Evolutionary conservation across 2,113 vertebrate species (phyloP).

Genomic region (Antechinus stuartii): DNA sequence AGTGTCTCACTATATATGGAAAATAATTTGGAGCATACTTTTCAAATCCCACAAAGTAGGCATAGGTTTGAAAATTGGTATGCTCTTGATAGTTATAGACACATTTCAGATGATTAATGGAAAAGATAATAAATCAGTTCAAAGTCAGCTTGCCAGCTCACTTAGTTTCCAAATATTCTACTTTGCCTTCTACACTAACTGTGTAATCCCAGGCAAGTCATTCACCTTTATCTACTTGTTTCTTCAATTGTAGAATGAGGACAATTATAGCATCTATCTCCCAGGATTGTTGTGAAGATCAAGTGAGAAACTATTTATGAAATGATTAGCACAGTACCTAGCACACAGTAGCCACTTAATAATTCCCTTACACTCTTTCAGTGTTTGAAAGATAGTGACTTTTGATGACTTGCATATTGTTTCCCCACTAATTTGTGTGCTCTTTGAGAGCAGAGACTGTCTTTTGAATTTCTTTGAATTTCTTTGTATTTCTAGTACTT

Average conservation of each 20-base stretch:
- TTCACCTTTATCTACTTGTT: not conserved
- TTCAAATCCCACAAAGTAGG: not conserved
- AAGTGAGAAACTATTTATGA: not conserved
- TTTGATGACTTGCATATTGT: not conserved
- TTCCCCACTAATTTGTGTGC: not conserved
- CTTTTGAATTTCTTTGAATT: not conserved
- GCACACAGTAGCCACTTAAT: not conserved
- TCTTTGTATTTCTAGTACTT: not conserved
- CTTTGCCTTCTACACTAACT: not conserved
- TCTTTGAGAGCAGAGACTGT: not conserved
- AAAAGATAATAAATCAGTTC: not conserved
- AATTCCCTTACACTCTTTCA: not conserved
- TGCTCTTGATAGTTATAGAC: not conserved
- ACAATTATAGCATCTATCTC: not conserved
- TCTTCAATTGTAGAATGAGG: not conserved
- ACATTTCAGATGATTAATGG: not conserved
- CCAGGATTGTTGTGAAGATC: not conserved
- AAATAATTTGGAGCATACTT: not conserved
- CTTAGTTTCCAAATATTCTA: not conserved
- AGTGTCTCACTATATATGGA: not conserved
- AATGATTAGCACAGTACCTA: not conserved
- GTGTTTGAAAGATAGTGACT: not conserved
- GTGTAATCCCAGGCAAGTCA: not conserved
- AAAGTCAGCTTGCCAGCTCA: not conserved
- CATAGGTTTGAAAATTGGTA: not conserved